phyloP scores from a whole-genome alignment of 2,888 invertebrate genomes.

The Sepiola atlantica region DNA sequence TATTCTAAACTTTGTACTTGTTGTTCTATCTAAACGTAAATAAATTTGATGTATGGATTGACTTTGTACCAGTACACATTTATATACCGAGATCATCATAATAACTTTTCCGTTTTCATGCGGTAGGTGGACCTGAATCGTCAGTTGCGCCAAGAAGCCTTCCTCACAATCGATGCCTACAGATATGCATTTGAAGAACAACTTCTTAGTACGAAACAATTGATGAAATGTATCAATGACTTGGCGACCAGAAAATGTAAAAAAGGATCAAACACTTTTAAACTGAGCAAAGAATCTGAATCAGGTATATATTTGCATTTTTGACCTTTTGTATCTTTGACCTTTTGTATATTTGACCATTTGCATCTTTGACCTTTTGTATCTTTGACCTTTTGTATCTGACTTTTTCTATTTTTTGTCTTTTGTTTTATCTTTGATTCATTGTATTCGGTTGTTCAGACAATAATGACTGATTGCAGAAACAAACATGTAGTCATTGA shows the following conservation, averaged over 20 bases:
- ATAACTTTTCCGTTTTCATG: neutral
- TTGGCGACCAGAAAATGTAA: neutral
- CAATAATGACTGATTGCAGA: no score
- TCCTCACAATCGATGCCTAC: conserved; percentile 70
- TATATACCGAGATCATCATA: no score
- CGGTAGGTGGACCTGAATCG: conserved; percentile 61
- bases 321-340: neutral
- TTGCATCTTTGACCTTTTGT: neutral
- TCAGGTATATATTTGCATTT: neutral
- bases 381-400: neutral
- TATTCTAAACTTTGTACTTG: no score
- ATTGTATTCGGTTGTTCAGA: neutral
- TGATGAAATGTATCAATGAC: conserved; percentile 42
- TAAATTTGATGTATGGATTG: no score
- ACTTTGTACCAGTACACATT: no score
- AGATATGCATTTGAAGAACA: conserved; percentile 72
- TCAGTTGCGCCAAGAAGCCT: conserved; percentile 65
- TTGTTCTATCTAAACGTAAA: no score
- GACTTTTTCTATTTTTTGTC: no score
- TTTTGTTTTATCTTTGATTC: neutral
- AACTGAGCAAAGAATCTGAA: neutral
- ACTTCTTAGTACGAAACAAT: conserved; percentile 51
- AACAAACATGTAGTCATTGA: no score
- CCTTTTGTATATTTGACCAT: neutral
- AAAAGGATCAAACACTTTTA: neutral